Evolutionary conservation across 2,797 vertebrate genomes (phyloP).

Genomic region (Sebastes matsubarae): DNA sequence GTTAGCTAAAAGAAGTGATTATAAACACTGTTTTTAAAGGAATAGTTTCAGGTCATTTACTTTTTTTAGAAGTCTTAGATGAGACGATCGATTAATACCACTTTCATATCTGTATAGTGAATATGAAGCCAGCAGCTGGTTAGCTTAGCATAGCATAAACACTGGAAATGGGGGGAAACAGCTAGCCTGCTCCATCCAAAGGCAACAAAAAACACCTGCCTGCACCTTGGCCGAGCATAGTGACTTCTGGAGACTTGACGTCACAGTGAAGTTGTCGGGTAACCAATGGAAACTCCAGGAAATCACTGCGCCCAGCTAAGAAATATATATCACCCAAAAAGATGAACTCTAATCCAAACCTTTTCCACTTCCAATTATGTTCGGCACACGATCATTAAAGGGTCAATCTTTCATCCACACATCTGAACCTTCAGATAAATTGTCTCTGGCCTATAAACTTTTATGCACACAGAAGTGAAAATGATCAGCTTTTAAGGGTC

Average conservation of each 20-base stretch:
- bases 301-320: neutral
- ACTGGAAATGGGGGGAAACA: neutral
- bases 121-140: neutral
- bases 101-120: neutral
- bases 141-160: constrained; percentile 8
- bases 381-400: neutral
- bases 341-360: neutral
- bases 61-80: neutral
- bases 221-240: neutral
- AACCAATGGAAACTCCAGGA: neutral
- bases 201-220: neutral
- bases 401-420: neutral
- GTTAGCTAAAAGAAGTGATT: neutral
- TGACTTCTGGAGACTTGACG: neutral
- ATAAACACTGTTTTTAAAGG: neutral
- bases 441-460: constrained; percentile 6
- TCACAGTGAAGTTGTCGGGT: neutral
- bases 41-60: neutral
- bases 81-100: neutral
- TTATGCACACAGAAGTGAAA: constrained; percentile 40
- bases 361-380: neutral
- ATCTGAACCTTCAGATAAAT: constrained; percentile 4
- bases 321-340: neutral
- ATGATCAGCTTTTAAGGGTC: constrained; percentile 63
- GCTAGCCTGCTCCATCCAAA: neutral